Conservation (phyloP, 2,113 vertebrate species). For the Rousettus leschenaultii region DNA sequence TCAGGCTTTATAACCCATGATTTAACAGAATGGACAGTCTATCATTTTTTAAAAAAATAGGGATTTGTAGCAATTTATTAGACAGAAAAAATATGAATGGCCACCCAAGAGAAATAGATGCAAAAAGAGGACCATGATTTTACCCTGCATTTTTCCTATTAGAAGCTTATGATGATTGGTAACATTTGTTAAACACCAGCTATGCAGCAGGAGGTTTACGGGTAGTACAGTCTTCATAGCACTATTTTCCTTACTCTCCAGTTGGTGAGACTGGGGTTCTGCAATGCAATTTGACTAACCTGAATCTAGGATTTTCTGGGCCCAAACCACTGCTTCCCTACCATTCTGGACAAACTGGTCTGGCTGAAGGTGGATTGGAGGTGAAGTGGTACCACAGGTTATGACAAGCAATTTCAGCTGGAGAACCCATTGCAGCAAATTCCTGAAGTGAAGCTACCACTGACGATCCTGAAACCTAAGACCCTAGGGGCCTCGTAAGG, state of each 20-base stretch:
- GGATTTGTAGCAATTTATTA: neutral
- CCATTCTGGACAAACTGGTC: neutral
- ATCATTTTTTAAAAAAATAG: neutral
- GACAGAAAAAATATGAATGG: neutral
- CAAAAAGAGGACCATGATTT: neutral
- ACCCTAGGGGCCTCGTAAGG: neutral
- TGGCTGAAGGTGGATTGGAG: neutral
- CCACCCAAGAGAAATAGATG: neutral
- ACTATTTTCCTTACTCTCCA: neutral
- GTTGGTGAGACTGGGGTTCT: neutral
- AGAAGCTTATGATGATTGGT: neutral
- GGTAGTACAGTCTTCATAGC: neutral
- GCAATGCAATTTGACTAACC: neutral
- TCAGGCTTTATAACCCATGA: neutral
- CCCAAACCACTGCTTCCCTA: neutral
- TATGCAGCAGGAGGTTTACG: neutral
- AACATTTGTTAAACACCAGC: neutral
- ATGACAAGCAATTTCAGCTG: neutral
- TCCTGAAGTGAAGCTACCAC: neutral
- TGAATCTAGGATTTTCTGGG: neutral
- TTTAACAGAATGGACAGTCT: neutral
- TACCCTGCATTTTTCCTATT: neutral
- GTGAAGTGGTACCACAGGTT: too few species aligned
- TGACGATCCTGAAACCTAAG: neutral
- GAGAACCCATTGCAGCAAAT: neutral